These are phyloP conservation scores for Pipistrellus kuhlii DNA, from an alignment of 2,797 vertebrate genomes.

Conservation along the genomic window DNA sequence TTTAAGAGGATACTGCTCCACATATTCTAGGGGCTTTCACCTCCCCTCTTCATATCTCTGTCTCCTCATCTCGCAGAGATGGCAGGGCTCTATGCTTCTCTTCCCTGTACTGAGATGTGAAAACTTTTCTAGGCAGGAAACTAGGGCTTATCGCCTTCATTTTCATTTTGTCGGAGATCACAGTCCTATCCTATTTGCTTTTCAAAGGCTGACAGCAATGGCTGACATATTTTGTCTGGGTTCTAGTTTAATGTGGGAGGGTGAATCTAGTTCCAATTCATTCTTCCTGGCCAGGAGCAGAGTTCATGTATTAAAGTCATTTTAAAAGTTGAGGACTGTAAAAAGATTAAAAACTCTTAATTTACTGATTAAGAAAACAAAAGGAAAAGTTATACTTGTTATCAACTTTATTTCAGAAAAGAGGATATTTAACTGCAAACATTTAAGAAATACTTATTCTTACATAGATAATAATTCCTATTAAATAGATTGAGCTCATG, in stretches of 20 bases:
- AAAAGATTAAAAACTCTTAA: neutral
- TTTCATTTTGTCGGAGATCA: neutral
- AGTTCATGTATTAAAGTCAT: neutral
- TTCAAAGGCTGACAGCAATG: neutral
- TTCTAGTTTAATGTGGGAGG: neutral
- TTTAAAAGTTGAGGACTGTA: neutral
- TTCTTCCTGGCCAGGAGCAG: slow-evolving; percentile 1
- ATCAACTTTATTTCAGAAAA: neutral
- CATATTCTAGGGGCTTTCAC: neutral
- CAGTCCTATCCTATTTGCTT: neutral
- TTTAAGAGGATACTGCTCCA: neutral
- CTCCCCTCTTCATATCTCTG: neutral
- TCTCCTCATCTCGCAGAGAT: neutral
- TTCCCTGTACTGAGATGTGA: neutral
- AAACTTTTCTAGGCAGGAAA: neutral
- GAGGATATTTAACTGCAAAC: neutral
- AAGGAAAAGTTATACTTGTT: neutral
- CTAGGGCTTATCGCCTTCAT: neutral
- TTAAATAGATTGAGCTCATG: neutral
- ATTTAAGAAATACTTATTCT: neutral
- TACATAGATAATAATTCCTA: neutral
- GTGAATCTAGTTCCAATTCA: neutral
- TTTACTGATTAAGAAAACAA: neutral
- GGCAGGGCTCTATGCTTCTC: neutral
- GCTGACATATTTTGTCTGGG: neutral